Evolutionary conservation across 2,797 vertebrate species (phyloP).

Genomic region (Lycodopsis pacificus): DNA sequence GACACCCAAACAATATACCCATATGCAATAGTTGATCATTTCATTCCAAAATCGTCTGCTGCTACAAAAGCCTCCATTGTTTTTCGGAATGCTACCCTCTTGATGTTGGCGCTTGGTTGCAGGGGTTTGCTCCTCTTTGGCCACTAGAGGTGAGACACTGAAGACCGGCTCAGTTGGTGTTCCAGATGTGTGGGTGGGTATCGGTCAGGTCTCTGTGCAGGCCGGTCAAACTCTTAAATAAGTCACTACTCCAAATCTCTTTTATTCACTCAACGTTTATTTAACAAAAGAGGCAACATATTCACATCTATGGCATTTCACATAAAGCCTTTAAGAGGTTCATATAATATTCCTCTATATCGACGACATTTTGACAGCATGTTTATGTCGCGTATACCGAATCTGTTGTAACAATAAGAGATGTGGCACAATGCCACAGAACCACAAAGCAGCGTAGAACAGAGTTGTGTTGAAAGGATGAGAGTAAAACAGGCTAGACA

Average conservation of each 20-base stretch:
- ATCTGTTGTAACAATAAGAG: slow-evolving; percentile 33
- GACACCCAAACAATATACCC: not conserved
- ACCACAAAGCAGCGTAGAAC: not conserved
- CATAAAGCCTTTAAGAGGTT: slow-evolving; percentile 18
- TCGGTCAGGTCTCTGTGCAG: not conserved
- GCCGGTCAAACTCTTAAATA: slow-evolving; percentile 5
- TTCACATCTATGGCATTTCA: slow-evolving; percentile 51
- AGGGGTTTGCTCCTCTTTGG: not conserved
- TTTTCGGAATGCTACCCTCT: not conserved
- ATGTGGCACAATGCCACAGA: not conserved
- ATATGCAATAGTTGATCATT: not conserved
- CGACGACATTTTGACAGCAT: slow-evolving; percentile 26
- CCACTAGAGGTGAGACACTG: not conserved
- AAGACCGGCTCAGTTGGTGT: not conserved
- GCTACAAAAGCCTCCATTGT: not conserved
- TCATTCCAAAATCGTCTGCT: not conserved
- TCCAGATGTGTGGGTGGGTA: not conserved
- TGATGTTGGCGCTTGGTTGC: not conserved
- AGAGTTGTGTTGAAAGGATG: slow-evolving; percentile 2
- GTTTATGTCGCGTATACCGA: slow-evolving; percentile 10
- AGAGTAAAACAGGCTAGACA: not conserved
- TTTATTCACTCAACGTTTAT: slow-evolving; percentile 67
- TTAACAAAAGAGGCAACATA: slow-evolving; percentile 56
- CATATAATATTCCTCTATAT: slow-evolving; percentile 18
- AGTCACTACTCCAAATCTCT: not conserved